Base-by-base conservation (phyloP, 2,888 invertebrate genomes). In the Mimachlamys varia region DNA sequence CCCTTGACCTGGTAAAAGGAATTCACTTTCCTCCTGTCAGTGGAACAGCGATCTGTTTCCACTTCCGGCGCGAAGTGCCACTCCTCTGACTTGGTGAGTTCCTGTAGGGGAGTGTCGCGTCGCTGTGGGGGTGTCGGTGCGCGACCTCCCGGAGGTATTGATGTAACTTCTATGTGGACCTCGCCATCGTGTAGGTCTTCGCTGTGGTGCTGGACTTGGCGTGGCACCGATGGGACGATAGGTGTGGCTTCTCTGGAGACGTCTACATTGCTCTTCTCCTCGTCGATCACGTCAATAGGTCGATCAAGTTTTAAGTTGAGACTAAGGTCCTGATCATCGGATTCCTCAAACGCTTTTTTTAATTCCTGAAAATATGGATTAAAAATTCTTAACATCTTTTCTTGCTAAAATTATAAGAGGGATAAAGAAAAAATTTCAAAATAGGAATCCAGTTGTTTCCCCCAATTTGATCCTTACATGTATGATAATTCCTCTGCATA, bases 1-100 rank as follows among this genome's bases (percentile, higher is more conserved):
- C 76, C 76, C 76, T 76, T 76, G 22, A 76, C 76, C 76, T 33
- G 76, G 76, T 76, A 76, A 10, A 76, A 76, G 2, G 76, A 33
- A 33, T 76, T 87, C 37, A 55, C 19, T 87, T 53, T 53, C 27
- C 49, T 50, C 55, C 27, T n/a, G 27, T 53, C 15, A 33, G 33
- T 33, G 7, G 7, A 76, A 76, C 33, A 27, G 13, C 76, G 76
- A 76, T 76, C 76, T 76, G 90, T 88, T 17, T 90, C 91, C 2
- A 90, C 90, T 87, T 93, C 92, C 19, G 93, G 94, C 38, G 94
- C 90, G 90, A 93, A 95, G 53, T 93, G 92, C 95, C 95, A 95
- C 49, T 91, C 91, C 19, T 94, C 94, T 19, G 94, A 94, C 87
- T 91, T 91, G 50, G 89, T 92, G 13, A 94, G 89, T 3, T 90